Conservation (phyloP, 2,113 vertebrate genomes). For the mouse (Mus musculus) region GRCm39 chr1:180510501-180511000, state of each 20-base stretch:
- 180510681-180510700: not conserved
- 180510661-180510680: not conserved
- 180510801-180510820: not conserved
- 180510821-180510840: not conserved
- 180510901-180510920: not conserved
- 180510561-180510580: not conserved
- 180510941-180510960: slow-evolving; percentile 41
- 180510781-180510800: not conserved
- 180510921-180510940: not conserved
- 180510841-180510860: not conserved
- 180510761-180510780: not conserved
- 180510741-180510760: not conserved
- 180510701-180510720: not conserved
- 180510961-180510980: slow-evolving; percentile 41
- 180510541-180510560: not conserved
- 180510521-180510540: slow-evolving; percentile 19
- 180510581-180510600: not conserved
- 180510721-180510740: not conserved
- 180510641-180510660: no score
- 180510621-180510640: not conserved
- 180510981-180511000: not conserved
- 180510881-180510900: not conserved
- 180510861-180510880: not conserved
- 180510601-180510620: not conserved
- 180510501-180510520: not conserved